A percentile compares a stretch with the other conserved stretches of the same genome.
phyloP scores from a whole-genome alignment of 2,113 vertebrate species.

The Lota lota region DNA sequence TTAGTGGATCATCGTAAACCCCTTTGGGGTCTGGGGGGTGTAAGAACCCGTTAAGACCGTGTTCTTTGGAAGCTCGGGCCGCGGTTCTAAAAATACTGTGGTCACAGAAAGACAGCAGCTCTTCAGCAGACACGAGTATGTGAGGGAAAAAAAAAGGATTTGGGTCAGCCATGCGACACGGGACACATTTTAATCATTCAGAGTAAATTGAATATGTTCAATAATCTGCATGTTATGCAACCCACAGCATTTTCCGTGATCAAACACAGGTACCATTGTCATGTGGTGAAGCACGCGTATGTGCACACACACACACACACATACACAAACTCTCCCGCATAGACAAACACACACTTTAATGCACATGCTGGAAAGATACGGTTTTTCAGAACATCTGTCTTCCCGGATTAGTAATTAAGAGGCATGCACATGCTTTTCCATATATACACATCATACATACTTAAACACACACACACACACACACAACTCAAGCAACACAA shows the following conservation, averaged over 20 bases:
- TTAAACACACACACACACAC: conserved; percentile 8
- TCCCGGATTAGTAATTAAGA: conserved; percentile 4
- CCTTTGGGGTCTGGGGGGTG: conserved; percentile 9
- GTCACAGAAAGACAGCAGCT: conserved; percentile 10
- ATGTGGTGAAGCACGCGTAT: conserved; percentile 2
- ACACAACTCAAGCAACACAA: conserved; percentile 4
- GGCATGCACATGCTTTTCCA: not conserved
- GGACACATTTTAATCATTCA: conserved; percentile 56
- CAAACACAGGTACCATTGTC: conserved; percentile 43
- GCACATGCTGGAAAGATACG: not conserved
- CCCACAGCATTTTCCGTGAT: conserved; percentile 27
- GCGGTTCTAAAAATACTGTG: conserved; percentile 51
- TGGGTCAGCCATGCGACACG: conserved; percentile 47
- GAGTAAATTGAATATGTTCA: conserved; percentile 52
- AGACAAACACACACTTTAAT: not conserved
- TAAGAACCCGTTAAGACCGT: conserved; percentile 41
- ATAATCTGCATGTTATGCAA: conserved; percentile 54
- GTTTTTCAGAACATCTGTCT: conserved; percentile 39
- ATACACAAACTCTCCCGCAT: not conserved
- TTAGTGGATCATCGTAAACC: not conserved
- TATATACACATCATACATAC: not conserved
- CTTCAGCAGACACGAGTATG: not conserved
- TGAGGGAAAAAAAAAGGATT: conserved; percentile 24
- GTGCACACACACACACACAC: not conserved
- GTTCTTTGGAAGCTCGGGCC: conserved; percentile 17